Evolutionary conservation across 2,797 vertebrate genomes (phyloP), one percentile per base, ranked within the genome.

Genomic region (Mareca penelope): DNA sequence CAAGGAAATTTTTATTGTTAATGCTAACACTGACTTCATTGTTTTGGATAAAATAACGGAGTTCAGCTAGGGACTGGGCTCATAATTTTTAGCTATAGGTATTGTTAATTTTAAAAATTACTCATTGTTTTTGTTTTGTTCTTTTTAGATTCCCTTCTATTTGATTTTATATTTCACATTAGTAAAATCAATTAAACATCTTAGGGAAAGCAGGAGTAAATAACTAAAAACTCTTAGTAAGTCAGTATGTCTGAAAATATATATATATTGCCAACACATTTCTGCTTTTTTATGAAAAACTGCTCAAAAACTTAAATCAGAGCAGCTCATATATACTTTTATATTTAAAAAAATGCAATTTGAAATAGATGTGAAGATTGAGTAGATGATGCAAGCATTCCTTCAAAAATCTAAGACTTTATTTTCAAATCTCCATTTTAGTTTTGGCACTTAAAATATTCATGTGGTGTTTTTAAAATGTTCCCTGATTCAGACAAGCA

Each of bases 381-480:
- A 37, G 15, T 33, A 11, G 69, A 42, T 35, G 14, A 18, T 67
- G 12, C 26, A 73, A 77, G 61, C 18, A 69, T 59, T 80, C 37
- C 35, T 94, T 78, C 0, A 3, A 83, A 95, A 89, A 88, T 29
- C 53, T 26, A 28, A 93, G 78, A 24, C 15, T 90, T 75, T 76
- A 88, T 91, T 92, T 93, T 91, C 26, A 70, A 73, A 80, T 91
- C 64, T 81, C 84, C 50, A 28, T 80, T 81, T 90, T 70, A 80
- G 61, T 33, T 88, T 89, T 95, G 91, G 75, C 90, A 91, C 56
- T 93, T 93, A 46, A 64, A 93, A 93, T 90, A 96, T 90, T 97
- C 94, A 93, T 88, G 96, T 93, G 88, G 89, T 97, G 94, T 94
- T 96, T 96, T 95, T 82, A 70, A 94, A 97, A 92, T 85, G 90